Conservation (phyloP, 2,888 invertebrate species). For the Elmis aenea region DNA sequence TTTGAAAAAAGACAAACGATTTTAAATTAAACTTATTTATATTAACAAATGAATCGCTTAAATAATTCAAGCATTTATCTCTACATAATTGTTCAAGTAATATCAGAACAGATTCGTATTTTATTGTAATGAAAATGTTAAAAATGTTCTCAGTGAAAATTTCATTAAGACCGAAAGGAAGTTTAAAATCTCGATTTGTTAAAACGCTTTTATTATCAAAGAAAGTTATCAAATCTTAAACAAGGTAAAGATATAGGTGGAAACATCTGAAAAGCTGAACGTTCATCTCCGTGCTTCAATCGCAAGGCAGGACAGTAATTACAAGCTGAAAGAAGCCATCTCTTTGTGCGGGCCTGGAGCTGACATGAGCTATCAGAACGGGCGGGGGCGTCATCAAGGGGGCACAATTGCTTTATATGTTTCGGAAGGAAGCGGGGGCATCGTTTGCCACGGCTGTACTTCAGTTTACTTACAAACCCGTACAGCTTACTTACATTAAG, state of each 20-base stretch:
- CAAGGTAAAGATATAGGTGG: slow-evolving; percentile 7
- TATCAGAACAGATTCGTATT: no score
- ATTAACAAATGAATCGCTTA: no score
- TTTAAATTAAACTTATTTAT: no score
- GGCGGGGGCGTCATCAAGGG: slow-evolving; percentile 28
- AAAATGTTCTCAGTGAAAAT: no score
- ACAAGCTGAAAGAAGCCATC: slow-evolving; percentile 42
- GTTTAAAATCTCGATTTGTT: no score
- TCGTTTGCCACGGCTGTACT: slow-evolving; percentile 11
- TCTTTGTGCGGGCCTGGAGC: slow-evolving; percentile 40
- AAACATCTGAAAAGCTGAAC: slow-evolving; percentile 15
- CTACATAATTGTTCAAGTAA: no score
- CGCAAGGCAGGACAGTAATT: slow-evolving; percentile 42
- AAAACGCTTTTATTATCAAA: slow-evolving; percentile 3
- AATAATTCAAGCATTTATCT: no score
- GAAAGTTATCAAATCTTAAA: slow-evolving; percentile 7
- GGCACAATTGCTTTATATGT: slow-evolving; percentile 41
- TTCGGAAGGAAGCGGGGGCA: slow-evolving; percentile 41
- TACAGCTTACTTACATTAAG: no score
- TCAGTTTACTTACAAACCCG: no score
- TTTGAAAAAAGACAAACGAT: no score
- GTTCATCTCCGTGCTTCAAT: slow-evolving; percentile 33
- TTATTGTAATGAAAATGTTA: no score
- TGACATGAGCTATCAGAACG: slow-evolving; percentile 38
- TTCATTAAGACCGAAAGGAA: no score